A percentile compares a stretch with the other conserved stretches of the same genome.
These are phyloP conservation scores for Chiloscyllium plagiosum DNA, from an alignment of 2,113 vertebrate genomes.

Conservation along the genomic window DNA sequence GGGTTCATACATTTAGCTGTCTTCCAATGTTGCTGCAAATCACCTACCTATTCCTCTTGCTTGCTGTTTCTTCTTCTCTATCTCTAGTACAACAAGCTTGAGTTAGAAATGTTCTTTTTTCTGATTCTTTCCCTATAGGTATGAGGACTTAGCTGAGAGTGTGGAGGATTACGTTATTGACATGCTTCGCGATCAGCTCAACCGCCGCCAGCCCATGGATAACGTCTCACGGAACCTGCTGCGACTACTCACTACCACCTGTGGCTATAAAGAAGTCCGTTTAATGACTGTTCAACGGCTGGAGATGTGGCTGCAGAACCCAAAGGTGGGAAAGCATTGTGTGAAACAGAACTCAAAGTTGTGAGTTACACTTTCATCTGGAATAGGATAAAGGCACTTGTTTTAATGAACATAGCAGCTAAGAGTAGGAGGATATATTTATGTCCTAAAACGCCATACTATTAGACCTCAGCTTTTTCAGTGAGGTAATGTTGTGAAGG, in stretches of 20 bases:
- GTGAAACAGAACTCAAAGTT: neutral
- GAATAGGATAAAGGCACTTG: neutral
- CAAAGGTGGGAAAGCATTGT: conserved; percentile 67
- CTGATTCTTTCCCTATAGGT: conserved; percentile 57
- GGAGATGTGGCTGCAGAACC: conserved; percentile 99
- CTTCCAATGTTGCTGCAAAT: neutral
- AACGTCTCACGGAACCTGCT: conserved; percentile 89
- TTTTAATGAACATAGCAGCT: neutral
- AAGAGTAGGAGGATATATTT: neutral
- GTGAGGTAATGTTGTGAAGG: neutral
- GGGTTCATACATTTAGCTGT: no score
- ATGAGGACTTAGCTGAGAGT: conserved; percentile 85
- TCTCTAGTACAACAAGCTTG: neutral
- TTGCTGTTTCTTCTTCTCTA: neutral
- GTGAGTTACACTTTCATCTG: neutral
- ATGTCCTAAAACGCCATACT: neutral
- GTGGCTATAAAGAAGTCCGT: conserved; percentile 89
- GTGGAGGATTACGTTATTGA: conserved; percentile 96
- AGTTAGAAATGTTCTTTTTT: neutral
- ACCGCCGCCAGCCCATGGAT: conserved; percentile 92
- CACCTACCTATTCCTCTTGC: no score
- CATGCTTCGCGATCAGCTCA: conserved; percentile 87
- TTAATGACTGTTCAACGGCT: conserved; percentile 87
- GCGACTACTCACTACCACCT: conserved; percentile 85
- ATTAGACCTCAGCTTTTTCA: neutral